A percentile compares a stretch with the other conserved stretches of the same genome.
These are phyloP conservation scores for Tauraco erythrolophus DNA, from an alignment of 2,113 vertebrate species.

Conservation along the genomic window DNA sequence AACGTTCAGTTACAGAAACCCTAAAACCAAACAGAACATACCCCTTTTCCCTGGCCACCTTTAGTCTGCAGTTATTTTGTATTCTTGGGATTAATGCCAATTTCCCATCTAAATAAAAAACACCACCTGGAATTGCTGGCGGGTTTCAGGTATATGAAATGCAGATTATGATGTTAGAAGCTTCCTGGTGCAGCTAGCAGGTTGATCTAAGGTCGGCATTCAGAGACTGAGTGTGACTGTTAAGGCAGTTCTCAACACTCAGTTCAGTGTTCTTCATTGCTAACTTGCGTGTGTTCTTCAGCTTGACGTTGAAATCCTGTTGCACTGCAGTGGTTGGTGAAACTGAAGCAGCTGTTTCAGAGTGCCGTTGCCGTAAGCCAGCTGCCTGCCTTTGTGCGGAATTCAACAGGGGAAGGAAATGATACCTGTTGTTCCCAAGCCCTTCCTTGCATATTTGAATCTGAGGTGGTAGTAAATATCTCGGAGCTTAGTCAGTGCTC, in stretches of 20 bases:
- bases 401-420: neutral
- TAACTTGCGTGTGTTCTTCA: neutral
- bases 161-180: neutral
- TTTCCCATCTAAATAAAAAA: neutral
- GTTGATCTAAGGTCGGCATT: neutral
- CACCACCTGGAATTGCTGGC: neutral
- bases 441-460: neutral
- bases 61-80: neutral
- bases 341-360: neutral
- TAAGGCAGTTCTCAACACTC: neutral
- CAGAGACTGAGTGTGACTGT: neutral
- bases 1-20: neutral
- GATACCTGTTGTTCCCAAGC: accelerated
- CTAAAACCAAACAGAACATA: accelerated
- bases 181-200: neutral
- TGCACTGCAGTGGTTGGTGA: neutral
- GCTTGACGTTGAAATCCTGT: neutral
- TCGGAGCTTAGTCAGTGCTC: neutral
- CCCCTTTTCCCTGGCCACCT: neutral
- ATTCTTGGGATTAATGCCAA: neutral
- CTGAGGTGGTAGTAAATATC: neutral
- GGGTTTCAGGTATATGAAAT: neutral
- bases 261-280: neutral
- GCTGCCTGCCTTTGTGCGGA: neutral
- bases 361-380: neutral